A percentile compares a stretch with the other conserved stretches of the same genome.
These are phyloP conservation scores for Drosophila dunni DNA, from an alignment of 1,140 invertebrate species.

Conservation along the genomic window DNA sequence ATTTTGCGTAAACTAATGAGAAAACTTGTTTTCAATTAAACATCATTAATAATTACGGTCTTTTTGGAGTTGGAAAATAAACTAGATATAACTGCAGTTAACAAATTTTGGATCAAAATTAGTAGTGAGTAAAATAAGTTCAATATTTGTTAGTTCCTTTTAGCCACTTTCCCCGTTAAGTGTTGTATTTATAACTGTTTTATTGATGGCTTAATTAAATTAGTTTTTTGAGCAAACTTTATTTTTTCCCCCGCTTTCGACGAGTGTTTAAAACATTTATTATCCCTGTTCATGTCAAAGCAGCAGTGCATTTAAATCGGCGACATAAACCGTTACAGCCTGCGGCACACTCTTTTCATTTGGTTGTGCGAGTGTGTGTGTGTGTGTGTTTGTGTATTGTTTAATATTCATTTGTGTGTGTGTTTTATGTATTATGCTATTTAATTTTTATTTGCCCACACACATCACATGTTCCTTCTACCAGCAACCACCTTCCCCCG, in stretches of 20 bases:
- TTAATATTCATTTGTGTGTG: slow-evolving; percentile 10
- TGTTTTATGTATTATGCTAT: slow-evolving; percentile 51
- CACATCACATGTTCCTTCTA: not conserved
- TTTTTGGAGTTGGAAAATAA: too few relatives aligned
- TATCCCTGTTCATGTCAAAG: slow-evolving; percentile 51
- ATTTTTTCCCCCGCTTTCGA: not conserved
- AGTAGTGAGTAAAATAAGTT: too few relatives aligned
- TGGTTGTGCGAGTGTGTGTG: slow-evolving; percentile 6
- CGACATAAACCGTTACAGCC: slow-evolving; percentile 45
- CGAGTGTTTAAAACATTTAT: slow-evolving; percentile 6
- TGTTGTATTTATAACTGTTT: not conserved
- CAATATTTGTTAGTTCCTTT: not conserved
- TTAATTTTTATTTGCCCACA: slow-evolving; percentile 74
- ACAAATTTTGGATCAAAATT: too few relatives aligned
- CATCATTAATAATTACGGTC: too few relatives aligned
- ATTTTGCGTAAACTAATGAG: not conserved
- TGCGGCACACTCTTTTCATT: slow-evolving; percentile 24
- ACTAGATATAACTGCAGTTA: too few relatives aligned
- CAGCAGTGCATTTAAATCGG: slow-evolving; percentile 42
- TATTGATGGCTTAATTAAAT: not conserved
- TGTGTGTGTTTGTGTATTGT: slow-evolving; percentile 20
- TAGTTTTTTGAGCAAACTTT: not conserved
- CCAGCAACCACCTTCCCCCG: too few relatives aligned
- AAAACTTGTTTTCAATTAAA: too few relatives aligned
- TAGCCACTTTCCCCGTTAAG: not conserved